Base-by-base conservation (phyloP, 2,113 vertebrate species). In the Ellobius talpinus region DNA sequence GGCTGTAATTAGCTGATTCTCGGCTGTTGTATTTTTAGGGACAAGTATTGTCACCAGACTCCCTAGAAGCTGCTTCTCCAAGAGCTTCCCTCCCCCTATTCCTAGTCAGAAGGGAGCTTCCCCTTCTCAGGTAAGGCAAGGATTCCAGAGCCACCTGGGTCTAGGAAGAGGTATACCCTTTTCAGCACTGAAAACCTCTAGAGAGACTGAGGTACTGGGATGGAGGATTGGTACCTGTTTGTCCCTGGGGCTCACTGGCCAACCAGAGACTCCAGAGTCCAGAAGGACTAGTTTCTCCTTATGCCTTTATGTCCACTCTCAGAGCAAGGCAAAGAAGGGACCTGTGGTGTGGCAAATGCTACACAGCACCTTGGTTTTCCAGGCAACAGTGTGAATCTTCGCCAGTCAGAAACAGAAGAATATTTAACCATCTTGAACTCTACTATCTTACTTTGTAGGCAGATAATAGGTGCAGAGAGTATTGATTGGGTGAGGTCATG, bases 11-110 rank as follows among this genome's bases (percentile, higher is more conserved):
- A 96, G 78, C 87, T 85, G 52, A n/a, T 87, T 94, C 96, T 97
- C 47, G 0, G 95, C 50, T 94, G 93, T 74, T 94, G 24, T 98
- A 97, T 97, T 97, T 98, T 97, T 97, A 97, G 96, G 93, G 26
- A 86, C 94, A 97, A 96, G 96, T 96, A 96, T 89, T 96, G 65
- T 96, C 96, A 95, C 50, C 96, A 82, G 76, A 94, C 58, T 3
- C 88, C 74, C 29, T 63, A 82, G 73, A 92, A 97, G 70, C 19
- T 63, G 19, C 61, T 91, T 10, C 52, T 96, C 65, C 73, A 16
- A 23, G 76, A 95, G 52, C n/a, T 39, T 29, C 86, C 55, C 86
- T 29, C 17, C 14, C 45, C 52, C 55, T 50, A 39, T 8, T 63
- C 42, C n/a, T 50, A 36, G 5, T 31, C n/a, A 84, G 50, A 36